phyloP scores from a whole-genome alignment of 2,888 invertebrate genomes.

The Drepanosiphum platanoidis region DNA sequence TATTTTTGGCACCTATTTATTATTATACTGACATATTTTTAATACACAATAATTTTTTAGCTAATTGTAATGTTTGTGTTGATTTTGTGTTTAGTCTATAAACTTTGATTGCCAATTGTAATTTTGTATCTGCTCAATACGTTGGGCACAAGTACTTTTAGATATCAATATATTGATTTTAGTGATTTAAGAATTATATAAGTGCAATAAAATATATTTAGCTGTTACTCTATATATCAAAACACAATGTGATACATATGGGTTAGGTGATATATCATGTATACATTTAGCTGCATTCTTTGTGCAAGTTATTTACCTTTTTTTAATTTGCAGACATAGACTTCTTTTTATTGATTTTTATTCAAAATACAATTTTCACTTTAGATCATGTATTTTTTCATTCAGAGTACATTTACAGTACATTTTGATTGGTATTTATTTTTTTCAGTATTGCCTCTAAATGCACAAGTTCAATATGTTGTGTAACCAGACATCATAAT shows the following conservation, averaged over 20 bases:
- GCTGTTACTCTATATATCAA: background rate
- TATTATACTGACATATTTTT: background rate
- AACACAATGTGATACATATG: background rate
- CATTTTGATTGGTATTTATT: background rate
- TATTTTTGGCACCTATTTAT: background rate
- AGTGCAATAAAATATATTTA: constrained; percentile 15
- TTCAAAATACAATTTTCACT: background rate
- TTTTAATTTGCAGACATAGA: background rate
- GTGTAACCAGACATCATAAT: too few species aligned
- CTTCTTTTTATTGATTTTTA: background rate
- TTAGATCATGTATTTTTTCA: background rate
- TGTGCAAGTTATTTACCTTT: background rate
- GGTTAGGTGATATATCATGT: background rate
- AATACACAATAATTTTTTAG: constrained; percentile 8
- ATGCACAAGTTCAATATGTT: too few species aligned
- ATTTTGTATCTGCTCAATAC: background rate
- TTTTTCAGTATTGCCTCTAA: background rate
- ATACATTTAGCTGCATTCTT: background rate
- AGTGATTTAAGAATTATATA: background rate
- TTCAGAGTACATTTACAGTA: background rate
- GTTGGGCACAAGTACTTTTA: background rate
- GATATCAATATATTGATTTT: background rate
- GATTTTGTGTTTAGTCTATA: background rate
- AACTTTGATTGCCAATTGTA: background rate
- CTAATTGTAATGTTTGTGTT: background rate